phyloP scores from a whole-genome alignment of 2,888 invertebrate species.

The Spisula solida region DNA sequence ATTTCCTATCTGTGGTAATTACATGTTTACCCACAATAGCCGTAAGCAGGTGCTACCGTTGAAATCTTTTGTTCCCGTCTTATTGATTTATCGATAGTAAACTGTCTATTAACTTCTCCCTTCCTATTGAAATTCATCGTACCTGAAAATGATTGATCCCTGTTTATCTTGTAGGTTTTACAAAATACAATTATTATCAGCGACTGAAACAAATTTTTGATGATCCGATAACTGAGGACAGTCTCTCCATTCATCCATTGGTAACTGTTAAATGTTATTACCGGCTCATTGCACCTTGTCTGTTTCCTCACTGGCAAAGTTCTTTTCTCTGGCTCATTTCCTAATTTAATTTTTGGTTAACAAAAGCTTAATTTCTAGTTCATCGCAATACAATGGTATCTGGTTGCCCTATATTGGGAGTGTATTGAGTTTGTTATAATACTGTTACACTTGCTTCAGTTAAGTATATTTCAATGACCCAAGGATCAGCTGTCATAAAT shows the following conservation, averaged over 20 bases:
- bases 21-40: neutral
- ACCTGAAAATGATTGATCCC: slow-evolving; percentile 28
- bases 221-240: neutral
- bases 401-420: neutral
- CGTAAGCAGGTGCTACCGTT: slow-evolving; percentile 7
- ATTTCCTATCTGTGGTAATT: slow-evolving; percentile 6
- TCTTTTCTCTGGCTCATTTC: neutral
- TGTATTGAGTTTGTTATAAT: neutral
- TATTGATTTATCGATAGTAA: slow-evolving; percentile 18
- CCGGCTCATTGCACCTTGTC: neutral
- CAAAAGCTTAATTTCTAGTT: neutral
- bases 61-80: neutral
- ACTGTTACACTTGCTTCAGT: neutral
- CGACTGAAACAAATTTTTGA: neutral
- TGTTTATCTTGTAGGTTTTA: neutral
- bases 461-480: too few relatives aligned
- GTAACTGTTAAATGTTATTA: neutral
- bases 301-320: neutral
- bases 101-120: slow-evolving; percentile 23
- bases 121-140: slow-evolving; percentile 15
- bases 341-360: slow-evolving; percentile 6
- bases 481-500: too few relatives aligned
- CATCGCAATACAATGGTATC: neutral
- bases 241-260: neutral
- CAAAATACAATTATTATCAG: slow-evolving; percentile 1